These are phyloP conservation scores for Melangyna quadrimaculata DNA, from an alignment of 2,888 invertebrate species.

Conservation along the genomic window DNA sequence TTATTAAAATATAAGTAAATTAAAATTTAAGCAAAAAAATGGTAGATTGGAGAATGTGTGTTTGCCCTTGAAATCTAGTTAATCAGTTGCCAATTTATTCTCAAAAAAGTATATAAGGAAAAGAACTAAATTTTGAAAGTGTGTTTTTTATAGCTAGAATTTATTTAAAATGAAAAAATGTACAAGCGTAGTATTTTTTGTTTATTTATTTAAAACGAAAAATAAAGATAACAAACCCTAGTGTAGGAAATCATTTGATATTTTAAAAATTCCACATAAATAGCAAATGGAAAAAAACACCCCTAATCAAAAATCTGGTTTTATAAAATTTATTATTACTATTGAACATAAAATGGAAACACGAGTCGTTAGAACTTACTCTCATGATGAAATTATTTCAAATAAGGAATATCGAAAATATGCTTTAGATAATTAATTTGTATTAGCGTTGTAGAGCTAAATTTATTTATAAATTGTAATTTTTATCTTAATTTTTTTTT, in stretches of 20 bases:
- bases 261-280: background rate
- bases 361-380: background rate
- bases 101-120: background rate
- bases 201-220: background rate
- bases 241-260: background rate
- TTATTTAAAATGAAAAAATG: background rate
- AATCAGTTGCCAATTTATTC: slow-evolving; percentile 14
- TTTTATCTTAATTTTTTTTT: no score
- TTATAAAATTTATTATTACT: background rate
- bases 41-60: background rate
- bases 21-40: background rate
- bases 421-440: no score
- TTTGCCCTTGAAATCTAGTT: background rate
- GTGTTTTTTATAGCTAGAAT: background rate
- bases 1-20: background rate
- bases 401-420: background rate
- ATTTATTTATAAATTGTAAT: no score
- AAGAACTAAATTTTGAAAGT: background rate
- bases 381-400: background rate
- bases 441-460: no score
- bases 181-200: background rate
- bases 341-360: background rate
- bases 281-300: background rate
- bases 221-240: background rate
- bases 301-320: background rate